A percentile compares a stretch with the other conserved stretches of the same genome.
phyloP scores from a whole-genome alignment of 1,140 invertebrate species.

The Spodoptera litura region DNA sequence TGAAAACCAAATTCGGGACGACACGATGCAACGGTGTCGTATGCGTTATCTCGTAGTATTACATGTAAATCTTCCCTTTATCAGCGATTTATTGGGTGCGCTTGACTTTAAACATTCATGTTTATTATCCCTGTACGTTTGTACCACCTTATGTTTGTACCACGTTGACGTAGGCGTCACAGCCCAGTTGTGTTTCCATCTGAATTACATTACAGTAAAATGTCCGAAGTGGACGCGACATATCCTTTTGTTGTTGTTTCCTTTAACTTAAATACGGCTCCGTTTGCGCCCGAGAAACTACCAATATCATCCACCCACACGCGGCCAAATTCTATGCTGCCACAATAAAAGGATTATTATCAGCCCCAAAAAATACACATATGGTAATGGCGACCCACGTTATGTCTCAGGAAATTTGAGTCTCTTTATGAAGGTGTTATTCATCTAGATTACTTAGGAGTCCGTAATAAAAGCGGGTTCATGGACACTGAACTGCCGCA shows the following conservation, averaged over 20 bases:
- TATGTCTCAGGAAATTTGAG: conserved; percentile 67
- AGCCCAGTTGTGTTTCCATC: conserved; percentile 69
- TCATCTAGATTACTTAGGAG: conserved; percentile 75
- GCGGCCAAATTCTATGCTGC: conserved; percentile 66
- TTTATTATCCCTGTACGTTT: conserved; percentile 66
- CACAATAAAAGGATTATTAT: conserved; percentile 69
- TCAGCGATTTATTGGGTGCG: conserved; percentile 78
- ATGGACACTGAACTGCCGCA: conserved; percentile 66
- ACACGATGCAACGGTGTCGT: conserved; percentile 60
- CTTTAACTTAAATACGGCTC: conserved; percentile 55
- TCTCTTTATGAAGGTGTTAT: conserved; percentile 71
- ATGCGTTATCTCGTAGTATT: conserved; percentile 68
- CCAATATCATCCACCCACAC: conserved; percentile 72
- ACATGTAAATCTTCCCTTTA: conserved; percentile 74
- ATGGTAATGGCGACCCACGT: conserved; percentile 70
- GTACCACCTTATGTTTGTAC: conserved; percentile 65
- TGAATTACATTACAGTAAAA: conserved; percentile 71
- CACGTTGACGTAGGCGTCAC: conserved; percentile 73
- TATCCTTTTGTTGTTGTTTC: conserved; percentile 62
- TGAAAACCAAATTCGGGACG: conserved; percentile 58
- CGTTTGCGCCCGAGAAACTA: conserved; percentile 55
- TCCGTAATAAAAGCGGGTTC: conserved; percentile 72
- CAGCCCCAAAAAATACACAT: conserved; percentile 59
- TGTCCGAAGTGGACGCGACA: conserved; percentile 54
- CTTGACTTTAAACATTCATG: conserved; percentile 69